Base-by-base conservation (phyloP, 2,797 vertebrate genomes). In the Centroberyx gerrardi region DNA sequence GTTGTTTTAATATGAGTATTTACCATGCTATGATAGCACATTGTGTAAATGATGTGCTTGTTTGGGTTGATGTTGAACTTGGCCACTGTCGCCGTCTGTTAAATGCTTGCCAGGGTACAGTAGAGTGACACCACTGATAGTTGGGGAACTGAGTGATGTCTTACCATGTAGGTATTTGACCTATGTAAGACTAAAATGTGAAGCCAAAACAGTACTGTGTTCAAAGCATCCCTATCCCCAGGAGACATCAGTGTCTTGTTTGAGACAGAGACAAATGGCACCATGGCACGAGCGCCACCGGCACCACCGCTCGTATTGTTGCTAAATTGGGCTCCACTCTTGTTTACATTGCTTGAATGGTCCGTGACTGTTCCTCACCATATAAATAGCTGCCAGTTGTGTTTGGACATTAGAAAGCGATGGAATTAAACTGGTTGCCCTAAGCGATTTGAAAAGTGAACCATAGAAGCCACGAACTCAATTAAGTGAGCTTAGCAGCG, bases 311-410 rank as follows among this genome's bases (percentile, higher is more conserved):
- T 82, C 82, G 72, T 79, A 72, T 76, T 82, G 80, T 78, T 62
- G 80, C 89, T 90, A 85, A 88, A 87, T 83, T 63, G 40, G 79
- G 88, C 80, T 78, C 62, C 10, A 13, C 83, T 76, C 67, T 70
- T 91, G 91, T 93, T 93, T 90, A 90, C 83, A 85, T 87, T 90
- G 82, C 81, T 92, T 86, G 86, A 86, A 83, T 85, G 76, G 85
- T 72, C 81, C 58, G 2, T 76, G 69, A 61, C 80, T 89, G 82
- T 60, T 81, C 42, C 75, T 68, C 9, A 0, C 44, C 53, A 53
- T 87, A 89, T 83, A 91, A 93, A 91, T 92, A 91, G 87, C 84
- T 81, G 76, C 64, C 89, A 84, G 75, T 91, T 85, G 69, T 90
- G 85, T 90, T 92, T 84, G 69, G 81, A 84, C 68, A 80, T 77